Evolutionary conservation across 2,888 invertebrate species (phyloP).

Genomic region (Smittia sp.): DNA sequence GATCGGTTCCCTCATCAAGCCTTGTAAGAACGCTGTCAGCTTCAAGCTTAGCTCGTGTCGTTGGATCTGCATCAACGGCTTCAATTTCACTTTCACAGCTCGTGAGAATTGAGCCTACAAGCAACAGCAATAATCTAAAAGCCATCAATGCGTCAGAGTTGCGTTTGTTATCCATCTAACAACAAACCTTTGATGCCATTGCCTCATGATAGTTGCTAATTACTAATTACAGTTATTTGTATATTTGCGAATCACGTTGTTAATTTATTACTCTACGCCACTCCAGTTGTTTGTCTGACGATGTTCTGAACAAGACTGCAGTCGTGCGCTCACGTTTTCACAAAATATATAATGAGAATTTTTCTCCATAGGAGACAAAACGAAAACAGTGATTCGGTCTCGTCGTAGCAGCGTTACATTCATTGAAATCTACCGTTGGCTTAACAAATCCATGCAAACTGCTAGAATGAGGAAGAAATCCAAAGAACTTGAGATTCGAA

Average conservation of each 20-base stretch:
- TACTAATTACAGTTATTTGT: too few species aligned
- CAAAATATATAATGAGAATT: conserved; percentile 10
- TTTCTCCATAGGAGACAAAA: not conserved
- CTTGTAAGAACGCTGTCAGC: conserved; percentile 69
- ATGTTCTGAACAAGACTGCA: conserved; percentile 21
- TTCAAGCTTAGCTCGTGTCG: not conserved
- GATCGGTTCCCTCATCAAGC: conserved; percentile 69
- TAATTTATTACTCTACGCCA: not conserved
- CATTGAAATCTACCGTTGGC: conserved; percentile 22
- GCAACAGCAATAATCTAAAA: not conserved
- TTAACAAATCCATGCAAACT: too few species aligned
- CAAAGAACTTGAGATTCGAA: too few species aligned
- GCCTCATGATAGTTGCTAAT: too few species aligned
- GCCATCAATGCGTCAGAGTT: not conserved
- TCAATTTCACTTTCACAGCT: not conserved
- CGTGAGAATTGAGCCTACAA: too few species aligned
- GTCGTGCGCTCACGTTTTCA: conserved; percentile 29
- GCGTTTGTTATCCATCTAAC: not conserved
- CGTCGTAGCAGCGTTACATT: not conserved
- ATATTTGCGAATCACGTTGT: not conserved
- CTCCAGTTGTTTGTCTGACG: not conserved
- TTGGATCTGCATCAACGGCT: not conserved
- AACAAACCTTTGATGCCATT: too few species aligned
- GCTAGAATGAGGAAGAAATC: too few species aligned
- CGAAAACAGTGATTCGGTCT: not conserved